phyloP scores from a whole-genome alignment of 2,888 invertebrate genomes.

The Aphodius granarius region DNA sequence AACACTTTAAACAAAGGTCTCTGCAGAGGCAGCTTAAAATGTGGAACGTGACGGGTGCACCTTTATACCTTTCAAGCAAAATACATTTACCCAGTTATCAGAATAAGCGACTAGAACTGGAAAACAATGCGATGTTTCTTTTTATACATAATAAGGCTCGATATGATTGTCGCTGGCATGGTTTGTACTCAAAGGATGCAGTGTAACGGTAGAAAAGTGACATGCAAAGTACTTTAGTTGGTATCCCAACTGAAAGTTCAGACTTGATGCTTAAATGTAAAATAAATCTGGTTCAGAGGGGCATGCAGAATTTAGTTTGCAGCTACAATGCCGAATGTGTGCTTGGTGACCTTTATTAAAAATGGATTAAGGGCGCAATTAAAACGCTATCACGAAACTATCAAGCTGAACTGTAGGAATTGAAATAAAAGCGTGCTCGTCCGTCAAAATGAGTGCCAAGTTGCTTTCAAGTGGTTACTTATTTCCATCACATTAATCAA shows the following conservation, averaged over 20 bases:
- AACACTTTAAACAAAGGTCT: neutral
- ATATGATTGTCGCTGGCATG: neutral
- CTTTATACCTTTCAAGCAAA: neutral
- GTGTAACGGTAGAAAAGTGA: neutral
- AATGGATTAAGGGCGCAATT: neutral
- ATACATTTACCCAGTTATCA: neutral
- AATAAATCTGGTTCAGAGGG: neutral
- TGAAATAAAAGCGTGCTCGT: no score
- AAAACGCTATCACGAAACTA: neutral
- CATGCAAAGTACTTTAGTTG: neutral
- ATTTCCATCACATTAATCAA: no score
- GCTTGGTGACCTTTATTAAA: neutral
- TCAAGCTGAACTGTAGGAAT: no score
- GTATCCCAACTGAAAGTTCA: neutral
- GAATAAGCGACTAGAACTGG: neutral
- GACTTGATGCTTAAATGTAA: neutral
- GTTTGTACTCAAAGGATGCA: neutral
- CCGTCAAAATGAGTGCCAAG: no score
- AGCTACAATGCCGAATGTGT: neutral
- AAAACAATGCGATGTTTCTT: neutral
- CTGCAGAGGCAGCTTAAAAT: neutral
- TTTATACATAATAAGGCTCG: neutral
- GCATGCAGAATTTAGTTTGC: neutral
- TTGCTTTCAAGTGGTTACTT: no score
- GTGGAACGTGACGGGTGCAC: neutral